Base-by-base conservation (phyloP, 2,888 invertebrate genomes). In the Omphaloscelis lunosa region DNA sequence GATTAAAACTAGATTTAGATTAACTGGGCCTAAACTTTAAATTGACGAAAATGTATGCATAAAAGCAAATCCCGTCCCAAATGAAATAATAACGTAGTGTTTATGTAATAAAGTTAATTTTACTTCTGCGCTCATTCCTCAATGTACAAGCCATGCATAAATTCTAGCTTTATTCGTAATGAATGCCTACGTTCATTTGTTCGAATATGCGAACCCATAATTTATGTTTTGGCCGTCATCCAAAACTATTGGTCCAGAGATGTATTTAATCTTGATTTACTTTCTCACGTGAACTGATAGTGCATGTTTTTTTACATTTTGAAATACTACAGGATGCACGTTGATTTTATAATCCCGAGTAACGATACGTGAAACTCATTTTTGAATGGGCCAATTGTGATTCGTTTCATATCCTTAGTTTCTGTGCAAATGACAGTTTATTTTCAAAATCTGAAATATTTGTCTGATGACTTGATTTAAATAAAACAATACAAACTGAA, bases 191-290 rank as follows among this genome's bases (percentile, higher is more conserved):
- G 70, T 67, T 74, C 29, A 69, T 79, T 75, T 76, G 62, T 67
- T 68, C 56, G 66, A 75, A 77, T 74, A 79, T 83, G 78, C 73
- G 51, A 80, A 76, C 75, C 75, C 71, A 63, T 90, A 88, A 89
- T 89, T 89, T 86, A 89, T 88, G 76, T 81, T 84, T 91, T 92
- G 92, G 92, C 89, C 65, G 29, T 53, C 23, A 72, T 88, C 92
- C 92, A 92, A 90, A 74, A 72, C 84, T 72, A 80, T 80, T 82
- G 83, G 79, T 86, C 77, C 82, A 86, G 88, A 87, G 80, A 82
- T 82, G 86, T 87, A 83, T 89, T 91, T 88, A 90, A 87, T 88
- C 82, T 86, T 90, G 90, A 91, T 91, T 91, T 92, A 91, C 83
- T 87, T 80, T 79, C 80, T 56, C 85, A 83, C 80, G 82, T 85